Base-by-base conservation (phyloP, 92 coral and sea anemone genomes). In the Parazoanthus darwini region DNA sequence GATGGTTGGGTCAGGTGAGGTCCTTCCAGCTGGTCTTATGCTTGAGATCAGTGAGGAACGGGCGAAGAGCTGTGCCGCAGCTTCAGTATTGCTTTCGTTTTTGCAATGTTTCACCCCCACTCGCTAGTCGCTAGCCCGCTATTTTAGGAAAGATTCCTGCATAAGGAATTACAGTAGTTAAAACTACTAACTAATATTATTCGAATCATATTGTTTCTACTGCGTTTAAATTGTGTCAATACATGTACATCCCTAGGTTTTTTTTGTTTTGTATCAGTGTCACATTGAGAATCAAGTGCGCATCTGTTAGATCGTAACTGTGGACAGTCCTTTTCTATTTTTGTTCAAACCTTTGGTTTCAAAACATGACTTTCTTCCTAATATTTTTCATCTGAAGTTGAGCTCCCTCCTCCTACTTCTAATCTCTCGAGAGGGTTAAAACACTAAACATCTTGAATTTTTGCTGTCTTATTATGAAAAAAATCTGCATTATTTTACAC, bases 121-220 rank as follows among this genome's bases (percentile, higher is more conserved):
- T 75, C 48, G n/a, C 48, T 16, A 2, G 23, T 7, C 23, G 39
- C 48, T 3, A 16, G 39, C 29, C 78, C 2, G 29, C 23, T 42
- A 26, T 4, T 37, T 72, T 29, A 44, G 51, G 23, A 0, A 18
- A 37, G 79, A 75, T 20, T 20, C 79, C 22, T 75, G 25, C 10
- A 3, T 18, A 6, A 5, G n/a, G 18, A 75, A 23, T 16, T 37
- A 18, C 58, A 50, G 78, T 84, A 84, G 78, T 70, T 29, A 70
- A 84, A 46, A 84, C 79, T 84, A 84, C 77, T 43, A 44, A 44
- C 78, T 70, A 20, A 84, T 10, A 26, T 71, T 84, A 15, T 70
- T 43, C 51, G 68, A 63, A 5, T 63, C 68, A 63, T 18, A 6
- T 35, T 26, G 7, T 71, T 84, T 25, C 37, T 54, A 15, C 29